Evolutionary conservation across 2,888 invertebrate species (phyloP).

Genomic region (Sphaerophoria taeniata): DNA sequence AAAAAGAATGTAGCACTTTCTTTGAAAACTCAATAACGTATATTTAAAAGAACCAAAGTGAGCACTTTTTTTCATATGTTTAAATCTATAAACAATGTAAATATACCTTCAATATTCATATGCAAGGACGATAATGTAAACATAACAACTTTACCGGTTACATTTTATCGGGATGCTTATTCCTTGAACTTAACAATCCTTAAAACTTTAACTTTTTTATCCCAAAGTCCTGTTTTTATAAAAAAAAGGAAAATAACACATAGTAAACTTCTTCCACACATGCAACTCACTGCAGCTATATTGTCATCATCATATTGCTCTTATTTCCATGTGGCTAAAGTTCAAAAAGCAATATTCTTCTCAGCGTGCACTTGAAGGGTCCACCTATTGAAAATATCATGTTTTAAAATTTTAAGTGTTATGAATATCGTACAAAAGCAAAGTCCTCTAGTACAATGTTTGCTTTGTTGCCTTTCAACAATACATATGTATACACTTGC

Average conservation of each 20-base stretch:
- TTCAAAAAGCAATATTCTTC: constrained; percentile 67
- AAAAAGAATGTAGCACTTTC: no score
- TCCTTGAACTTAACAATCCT: no score
- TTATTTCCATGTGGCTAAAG: constrained; percentile 26
- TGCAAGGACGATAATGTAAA: no score
- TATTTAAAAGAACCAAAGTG: no score
- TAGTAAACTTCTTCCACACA: background rate
- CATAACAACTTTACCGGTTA: no score
- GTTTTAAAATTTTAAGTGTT: constrained; percentile 72
- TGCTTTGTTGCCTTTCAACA: constrained; percentile 46
- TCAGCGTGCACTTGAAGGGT: constrained; percentile 65
- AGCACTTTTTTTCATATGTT: no score
- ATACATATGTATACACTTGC: background rate
- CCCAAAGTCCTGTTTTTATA: no score
- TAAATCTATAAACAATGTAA: no score
- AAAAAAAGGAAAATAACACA: background rate
- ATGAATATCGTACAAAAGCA: constrained; percentile 64
- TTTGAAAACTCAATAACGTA: no score
- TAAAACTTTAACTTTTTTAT: no score
- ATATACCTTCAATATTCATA: no score
- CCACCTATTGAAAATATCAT: constrained; percentile 71
- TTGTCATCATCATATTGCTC: constrained; percentile 19
- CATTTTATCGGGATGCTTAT: no score
- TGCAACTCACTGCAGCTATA: background rate
- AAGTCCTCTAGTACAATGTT: constrained; percentile 43